Evolutionary conservation across 2,888 invertebrate genomes (phyloP), one percentile per base, ranked within the genome.

Genomic region (Serrognathus titanus): DNA sequence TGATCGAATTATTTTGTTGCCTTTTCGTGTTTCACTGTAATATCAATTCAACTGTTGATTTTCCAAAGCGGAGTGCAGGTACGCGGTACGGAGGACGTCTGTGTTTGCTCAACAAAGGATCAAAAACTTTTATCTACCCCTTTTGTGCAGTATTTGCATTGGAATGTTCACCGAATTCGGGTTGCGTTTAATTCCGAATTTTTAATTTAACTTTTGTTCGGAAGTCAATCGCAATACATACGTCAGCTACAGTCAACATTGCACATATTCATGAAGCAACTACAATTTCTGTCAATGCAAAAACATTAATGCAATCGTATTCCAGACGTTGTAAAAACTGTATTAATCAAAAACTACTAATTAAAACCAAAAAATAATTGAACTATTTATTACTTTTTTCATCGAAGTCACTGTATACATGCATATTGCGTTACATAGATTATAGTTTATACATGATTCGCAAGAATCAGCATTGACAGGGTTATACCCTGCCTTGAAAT

Each of bases 1-100:
- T 63, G 63, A 63, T 63, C 61, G 57, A 59, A 61, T 63, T 59
- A 61, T 63, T 61, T 57, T 53, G 53, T 59, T 59, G 57, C 53
- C 56, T 57, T 51, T 57, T 53, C 47, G 49, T 50, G 52, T 52
- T 49, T 56, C 48, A 39, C 48, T 48, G 53, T 58, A 51, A 51
- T 48, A 48, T 52, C 53, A 52, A 55, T 57, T 61, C 61, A 61
- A 59, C 57, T 62, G 62, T 62, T 59, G 62, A 62, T 62, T 62
- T 62, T 62, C 56, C 49, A 56, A 51, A 53, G 55, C 45, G 55
- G 46, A 53, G 55, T 59, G 55, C 53, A 56, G 48, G 45, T 41
- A 46, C 52, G 45, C 55, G 55, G 55, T 55, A 51, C 48, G 52
- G 51, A 54, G 58, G 55, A 57, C 35, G 48, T 39, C 39, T 39